phyloP scores from a whole-genome alignment of 2,888 invertebrate species.

The Portevinia maculata region DNA sequence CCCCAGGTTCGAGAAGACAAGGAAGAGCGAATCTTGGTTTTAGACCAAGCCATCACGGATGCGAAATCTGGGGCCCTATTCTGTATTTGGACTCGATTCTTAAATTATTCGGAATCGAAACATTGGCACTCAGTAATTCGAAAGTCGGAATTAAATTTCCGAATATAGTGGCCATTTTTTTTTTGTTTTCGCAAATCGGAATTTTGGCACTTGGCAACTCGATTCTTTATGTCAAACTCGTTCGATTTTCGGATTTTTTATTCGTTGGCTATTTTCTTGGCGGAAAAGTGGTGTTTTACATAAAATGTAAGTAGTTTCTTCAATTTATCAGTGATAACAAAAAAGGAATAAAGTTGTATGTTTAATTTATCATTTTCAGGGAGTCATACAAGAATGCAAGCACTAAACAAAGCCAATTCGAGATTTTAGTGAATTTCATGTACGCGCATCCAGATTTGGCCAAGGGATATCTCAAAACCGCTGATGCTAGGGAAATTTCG shows the following conservation, averaged over 20 bases:
- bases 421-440: too few species aligned
- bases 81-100: constrained; percentile 3
- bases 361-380: constrained; percentile 4
- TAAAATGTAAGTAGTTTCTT: constrained; percentile 12
- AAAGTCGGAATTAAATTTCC: background rate
- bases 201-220: constrained; percentile 7
- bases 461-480: too few species aligned
- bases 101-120: constrained; percentile 2
- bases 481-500: too few species aligned
- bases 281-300: background rate
- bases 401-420: too few species aligned
- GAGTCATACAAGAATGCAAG: background rate
- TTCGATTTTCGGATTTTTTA: constrained; percentile 9
- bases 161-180: constrained; percentile 1
- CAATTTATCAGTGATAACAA: background rate
- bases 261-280: background rate
- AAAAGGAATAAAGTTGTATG: constrained; percentile 2
- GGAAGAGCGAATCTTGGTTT: too few species aligned
- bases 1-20: too few species aligned
- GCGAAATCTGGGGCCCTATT: constrained; percentile 1
- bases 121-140: background rate
- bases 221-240: constrained; percentile 10
- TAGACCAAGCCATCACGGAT: too few species aligned
- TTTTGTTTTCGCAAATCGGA: constrained; percentile 1
- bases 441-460: too few species aligned